Base-by-base conservation (phyloP, 2,113 vertebrate species). In the Aegithalos caudatus region DNA sequence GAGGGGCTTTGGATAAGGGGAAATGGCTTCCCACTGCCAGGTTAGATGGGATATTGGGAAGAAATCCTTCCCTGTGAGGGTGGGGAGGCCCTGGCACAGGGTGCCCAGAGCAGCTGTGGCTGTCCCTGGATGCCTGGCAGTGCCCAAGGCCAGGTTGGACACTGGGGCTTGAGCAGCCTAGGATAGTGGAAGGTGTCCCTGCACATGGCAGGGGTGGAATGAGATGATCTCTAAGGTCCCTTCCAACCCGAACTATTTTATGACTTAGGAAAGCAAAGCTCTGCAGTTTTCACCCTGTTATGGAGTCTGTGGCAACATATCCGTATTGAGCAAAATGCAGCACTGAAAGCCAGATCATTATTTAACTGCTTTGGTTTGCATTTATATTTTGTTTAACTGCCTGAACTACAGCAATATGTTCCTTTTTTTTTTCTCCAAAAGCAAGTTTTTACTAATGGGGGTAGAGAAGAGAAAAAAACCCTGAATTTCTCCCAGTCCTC, bases 161-260 rank as follows among this genome's bases (percentile, higher is more conserved):
- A n/a, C n/a, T 0, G 0, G 25, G 18, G 31, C 5, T 21, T 17
- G 35, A 78, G 19, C 37, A 57, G 0, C 15, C 37, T 64, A 48
- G 33, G 31, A 1, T 2, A 24, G 15, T 37, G 57, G 31, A 21
- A 78, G 6, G 23, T 50, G 15, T 50, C 22, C 56, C 57, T 78
- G 50, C 16, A 22, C 19, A 2, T 44, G 50, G 10, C 48, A 83
- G 1, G 31, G 18, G 1, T 28, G 29, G 48, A 15, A 61, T 15
- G 8, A 12, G 40, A 29, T 81, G 35, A 11, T 5, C 11, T 69
- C 37, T 50, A 69, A 56, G 28, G 11, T 22, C 31, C 4, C 5
- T 80, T 44, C 27, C 54, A 67, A 67, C 3, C 22, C 61, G 62
- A 57, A 44, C 16, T 3, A 56, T 62, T 44, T n/a, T 15, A 62